Percentiles rank a stretch among this genome's conserved stretches.
phyloP scores from a whole-genome alignment of 2,113 vertebrate species.

The Helogale parvula region DNA sequence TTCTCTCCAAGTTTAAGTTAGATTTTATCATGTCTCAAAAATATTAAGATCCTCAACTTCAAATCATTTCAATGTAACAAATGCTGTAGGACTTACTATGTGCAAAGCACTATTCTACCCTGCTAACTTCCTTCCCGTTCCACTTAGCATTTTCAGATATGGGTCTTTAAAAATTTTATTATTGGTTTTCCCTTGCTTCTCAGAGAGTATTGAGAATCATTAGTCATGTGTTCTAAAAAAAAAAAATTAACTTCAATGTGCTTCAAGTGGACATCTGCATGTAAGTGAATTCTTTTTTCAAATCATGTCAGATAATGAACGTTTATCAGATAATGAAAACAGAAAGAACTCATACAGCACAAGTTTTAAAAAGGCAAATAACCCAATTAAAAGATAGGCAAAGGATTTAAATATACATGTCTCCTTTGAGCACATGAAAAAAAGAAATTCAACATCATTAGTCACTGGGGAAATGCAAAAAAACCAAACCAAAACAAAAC shows the following conservation, averaged over 20 bases:
- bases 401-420: not conserved
- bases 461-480: not conserved
- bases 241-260: not conserved
- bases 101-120: not conserved
- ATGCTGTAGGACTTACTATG: not conserved
- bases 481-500: not conserved
- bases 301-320: not conserved
- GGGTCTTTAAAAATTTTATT: conserved; percentile 68
- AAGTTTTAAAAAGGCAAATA: not conserved
- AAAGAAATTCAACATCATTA: not conserved
- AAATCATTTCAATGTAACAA: not conserved
- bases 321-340: not conserved
- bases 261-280: not conserved
- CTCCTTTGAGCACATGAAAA: not conserved
- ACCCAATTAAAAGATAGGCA: not conserved
- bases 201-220: conserved; percentile 75
- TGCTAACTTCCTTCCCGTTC: not conserved
- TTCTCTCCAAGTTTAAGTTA: not conserved
- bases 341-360: not conserved
- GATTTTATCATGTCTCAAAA: not conserved
- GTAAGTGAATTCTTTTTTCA: not conserved
- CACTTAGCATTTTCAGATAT: not conserved
- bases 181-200: conserved; percentile 65
- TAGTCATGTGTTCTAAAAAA: conserved; percentile 66
- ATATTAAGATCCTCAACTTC: not conserved